Percentiles rank a stretch among this genome's conserved stretches.
Conservation (phyloP, 2,888 invertebrate species). For the Chrysodeixis includens region DNA sequence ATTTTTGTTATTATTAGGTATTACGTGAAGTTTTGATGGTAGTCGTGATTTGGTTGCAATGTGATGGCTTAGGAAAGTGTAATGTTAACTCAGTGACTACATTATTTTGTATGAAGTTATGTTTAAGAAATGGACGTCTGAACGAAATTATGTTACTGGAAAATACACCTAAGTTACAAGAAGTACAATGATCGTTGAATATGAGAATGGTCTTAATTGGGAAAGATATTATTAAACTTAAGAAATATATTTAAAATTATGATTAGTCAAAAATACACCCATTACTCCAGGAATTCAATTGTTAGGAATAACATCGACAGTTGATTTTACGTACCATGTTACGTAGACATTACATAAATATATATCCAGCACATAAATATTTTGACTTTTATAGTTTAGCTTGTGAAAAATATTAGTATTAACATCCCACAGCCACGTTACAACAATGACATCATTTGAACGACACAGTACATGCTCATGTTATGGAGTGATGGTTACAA, state of each 20-base stretch:
- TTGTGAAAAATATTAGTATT: constrained; percentile 46
- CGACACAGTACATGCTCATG: constrained; percentile 49
- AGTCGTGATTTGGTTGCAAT: constrained; percentile 24
- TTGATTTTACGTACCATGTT: constrained; percentile 52
- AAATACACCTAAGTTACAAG: constrained; percentile 37
- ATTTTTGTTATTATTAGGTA: background rate
- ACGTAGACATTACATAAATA: constrained; percentile 33
- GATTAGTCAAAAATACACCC: constrained; percentile 85
- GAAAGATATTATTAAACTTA: constrained; percentile 28
- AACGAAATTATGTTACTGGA: constrained; percentile 43
- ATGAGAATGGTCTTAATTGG: constrained; percentile 35
- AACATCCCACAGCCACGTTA: constrained; percentile 47
- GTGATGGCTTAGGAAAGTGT: constrained; percentile 32
- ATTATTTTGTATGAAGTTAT: constrained; percentile 43
- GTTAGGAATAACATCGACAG: constrained; percentile 42
- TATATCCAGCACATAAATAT: constrained; percentile 13
- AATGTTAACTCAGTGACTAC: constrained; percentile 46
- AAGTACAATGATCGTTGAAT: constrained; percentile 34
- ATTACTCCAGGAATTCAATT: constrained; percentile 72
- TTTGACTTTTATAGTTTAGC: constrained; percentile 15
- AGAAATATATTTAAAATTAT: constrained; percentile 16
- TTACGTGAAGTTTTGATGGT: background rate
- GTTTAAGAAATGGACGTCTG: constrained; percentile 38
- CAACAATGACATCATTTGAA: constrained; percentile 19
- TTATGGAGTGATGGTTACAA: constrained; percentile 50